phyloP scores from a whole-genome alignment of 2,797 vertebrate species.

The Hafferia zeledoni region DNA sequence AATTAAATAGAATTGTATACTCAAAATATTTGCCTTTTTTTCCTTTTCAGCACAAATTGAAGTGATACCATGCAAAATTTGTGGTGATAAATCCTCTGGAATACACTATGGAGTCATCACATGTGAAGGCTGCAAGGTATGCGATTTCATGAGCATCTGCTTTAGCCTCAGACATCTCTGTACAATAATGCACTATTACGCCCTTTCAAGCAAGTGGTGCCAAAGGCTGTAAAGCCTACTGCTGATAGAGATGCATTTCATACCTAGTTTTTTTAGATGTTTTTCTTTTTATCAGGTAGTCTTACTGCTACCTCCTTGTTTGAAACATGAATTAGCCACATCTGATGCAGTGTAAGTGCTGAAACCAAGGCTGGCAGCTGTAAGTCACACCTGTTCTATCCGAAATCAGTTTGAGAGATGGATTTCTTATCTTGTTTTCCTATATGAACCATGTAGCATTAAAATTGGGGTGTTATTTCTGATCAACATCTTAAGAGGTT shows the following conservation, averaged over 20 bases:
- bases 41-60: slow-evolving; percentile 95
- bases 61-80: slow-evolving; percentile 99
- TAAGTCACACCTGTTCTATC: neutral
- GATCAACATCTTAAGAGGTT: neutral
- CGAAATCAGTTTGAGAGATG: neutral
- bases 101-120: slow-evolving; percentile 99
- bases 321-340: slow-evolving; percentile 30
- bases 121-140: slow-evolving; percentile 98
- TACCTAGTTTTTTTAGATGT: neutral
- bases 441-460: neutral
- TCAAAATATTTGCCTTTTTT: slow-evolving; percentile 51
- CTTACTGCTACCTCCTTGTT: neutral
- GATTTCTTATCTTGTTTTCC: neutral
- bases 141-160: slow-evolving; percentile 33
- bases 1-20: neutral
- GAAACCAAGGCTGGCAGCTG: neutral
- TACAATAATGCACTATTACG: neutral
- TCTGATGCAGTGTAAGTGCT: neutral
- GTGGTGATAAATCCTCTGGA: slow-evolving; percentile 98
- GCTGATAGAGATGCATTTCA: neutral
- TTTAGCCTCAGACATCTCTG: neutral
- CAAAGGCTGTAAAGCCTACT: neutral
- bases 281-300: slow-evolving; percentile 10
- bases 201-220: neutral
- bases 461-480: neutral